phyloP scores from a whole-genome alignment of 2,888 invertebrate species.

The Eilema sororculum region DNA sequence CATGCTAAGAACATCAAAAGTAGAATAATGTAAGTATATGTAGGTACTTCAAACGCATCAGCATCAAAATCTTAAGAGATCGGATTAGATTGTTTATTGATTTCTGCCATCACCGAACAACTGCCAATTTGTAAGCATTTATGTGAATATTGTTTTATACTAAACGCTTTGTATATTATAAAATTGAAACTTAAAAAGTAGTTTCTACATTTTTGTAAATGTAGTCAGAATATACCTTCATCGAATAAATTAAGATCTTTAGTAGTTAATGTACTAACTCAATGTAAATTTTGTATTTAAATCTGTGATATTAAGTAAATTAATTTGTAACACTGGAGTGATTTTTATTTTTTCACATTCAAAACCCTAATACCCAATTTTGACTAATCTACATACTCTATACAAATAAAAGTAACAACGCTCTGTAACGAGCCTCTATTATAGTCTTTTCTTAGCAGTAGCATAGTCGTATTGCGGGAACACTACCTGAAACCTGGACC shows the following conservation, averaged over 20 bases:
- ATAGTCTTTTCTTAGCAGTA: too few relatives aligned
- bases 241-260: conserved; percentile 30
- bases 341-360: background rate
- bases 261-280: conserved; percentile 47
- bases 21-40: too few relatives aligned
- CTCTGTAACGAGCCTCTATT: too few relatives aligned
- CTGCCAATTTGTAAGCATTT: conserved; percentile 60
- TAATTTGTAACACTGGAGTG: conserved; percentile 46
- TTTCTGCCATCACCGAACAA: conserved; percentile 11
- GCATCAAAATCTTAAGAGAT: background rate
- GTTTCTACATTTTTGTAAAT: background rate
- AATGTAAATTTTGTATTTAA: conserved; percentile 76
- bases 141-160: conserved; percentile 31
- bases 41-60: background rate
- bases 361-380: too few relatives aligned
- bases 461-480: too few relatives aligned
- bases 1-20: too few relatives aligned
- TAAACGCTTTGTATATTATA: conserved; percentile 29
- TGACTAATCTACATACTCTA: too few relatives aligned
- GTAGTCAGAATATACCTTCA: conserved; percentile 27
- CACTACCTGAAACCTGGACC: too few relatives aligned
- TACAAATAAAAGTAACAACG: too few relatives aligned
- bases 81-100: background rate
- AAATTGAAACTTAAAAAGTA: conserved; percentile 23
- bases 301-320: conserved; percentile 73